Base-by-base conservation (phyloP, 2,797 vertebrate genomes). In the Acanthopagrus latus region DNA sequence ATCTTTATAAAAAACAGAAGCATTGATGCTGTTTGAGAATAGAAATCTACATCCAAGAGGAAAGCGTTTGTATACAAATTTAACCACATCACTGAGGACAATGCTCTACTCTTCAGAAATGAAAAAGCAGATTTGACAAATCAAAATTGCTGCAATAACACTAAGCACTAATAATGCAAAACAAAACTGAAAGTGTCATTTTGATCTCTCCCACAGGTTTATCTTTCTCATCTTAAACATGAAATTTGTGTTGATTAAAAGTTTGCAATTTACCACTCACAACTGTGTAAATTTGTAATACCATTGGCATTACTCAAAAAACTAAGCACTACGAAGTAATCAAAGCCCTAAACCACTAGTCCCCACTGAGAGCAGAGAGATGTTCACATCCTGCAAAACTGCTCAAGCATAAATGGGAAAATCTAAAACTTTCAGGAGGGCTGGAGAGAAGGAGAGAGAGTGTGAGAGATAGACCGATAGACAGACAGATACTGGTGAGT, bases 391-490 rank as follows among this genome's bases (percentile, higher is more conserved):
- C 76, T 75, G 50, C 52, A 81, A 81, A 84, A 91, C 71, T 63
- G 70, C 76, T 93, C 81, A 76, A 83, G 76, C 76, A 60, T 78
- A 82, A 82, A 51, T 44, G 66, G 27, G 60, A 78, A 84, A 79
- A 88, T 68, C 77, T 85, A 78, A 90, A 91, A 89, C 73, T 88
- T 85, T 82, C 57, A 85, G 46, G 66, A 83, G 72, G n/a, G 64
- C 72, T 56, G 59, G 52, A 72, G 54, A 44, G 66, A 69, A 52
- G 16, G 20, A 65, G 29, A 59, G 10, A 46, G 21, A 41, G 23
- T 29, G 11, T 23, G 3, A 20, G 11, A 55, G 3, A 12, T 20
- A 33, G 17, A 70, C 29, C 57, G 29, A 64, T 10, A 21, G 55
- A 70, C 2, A 72, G 51, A 52, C 17, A 62, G 48, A 86, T 54